Evolutionary conservation across 2,797 vertebrate species (phyloP), one percentile per base, ranked within the genome.

Genomic region (Rhinichthys osculus): DNA sequence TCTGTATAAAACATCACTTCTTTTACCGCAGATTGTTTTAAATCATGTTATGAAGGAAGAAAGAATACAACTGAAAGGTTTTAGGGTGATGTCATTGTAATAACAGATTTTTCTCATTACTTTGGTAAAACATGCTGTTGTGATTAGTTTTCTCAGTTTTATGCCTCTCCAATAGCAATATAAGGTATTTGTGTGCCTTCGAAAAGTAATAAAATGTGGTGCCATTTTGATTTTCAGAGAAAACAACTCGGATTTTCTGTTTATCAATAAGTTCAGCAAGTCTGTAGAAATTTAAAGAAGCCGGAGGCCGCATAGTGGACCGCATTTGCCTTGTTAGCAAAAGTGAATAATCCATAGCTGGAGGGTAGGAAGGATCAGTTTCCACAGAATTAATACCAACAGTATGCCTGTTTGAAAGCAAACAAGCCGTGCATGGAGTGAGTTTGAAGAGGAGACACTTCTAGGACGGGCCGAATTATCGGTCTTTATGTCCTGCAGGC

Each of bases 341-440:
- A 69, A 59, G 82, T 83, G 76, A 83, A 70, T 89, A 88, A 92
- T 92, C 90, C 84, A 78, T 87, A 82, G 87, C 87, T 89, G 91
- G 91, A 87, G 89, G 92, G 90, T 88, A 72, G 64, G 84, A 87
- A 62, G 87, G 90, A 90, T 88, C 86, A 86, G 89, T 92, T 92
- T 93, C 87, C 89, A 85, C 64, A 21, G 19, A 42, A 66, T 70
- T 84, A 81, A 82, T 72, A 59, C 52, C 87, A 69, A 82, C 71
- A 86, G 77, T 64, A 59, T 81, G 73, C 57, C 66, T 71, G 69
- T 57, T 44, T 81, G 35, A 62, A 79, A 81, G 33, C 47, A 64
- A 66, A 77, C 82, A 42, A 77, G 86, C 40, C 62, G 80, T 62
- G 5, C 81, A 79, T 44, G 69, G 70, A 5, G 38, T 83, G 84